A percentile compares a stretch with the other conserved stretches of the same genome.
phyloP scores from a whole-genome alignment of 2,113 vertebrate species.

The Condylura cristata region DNA sequence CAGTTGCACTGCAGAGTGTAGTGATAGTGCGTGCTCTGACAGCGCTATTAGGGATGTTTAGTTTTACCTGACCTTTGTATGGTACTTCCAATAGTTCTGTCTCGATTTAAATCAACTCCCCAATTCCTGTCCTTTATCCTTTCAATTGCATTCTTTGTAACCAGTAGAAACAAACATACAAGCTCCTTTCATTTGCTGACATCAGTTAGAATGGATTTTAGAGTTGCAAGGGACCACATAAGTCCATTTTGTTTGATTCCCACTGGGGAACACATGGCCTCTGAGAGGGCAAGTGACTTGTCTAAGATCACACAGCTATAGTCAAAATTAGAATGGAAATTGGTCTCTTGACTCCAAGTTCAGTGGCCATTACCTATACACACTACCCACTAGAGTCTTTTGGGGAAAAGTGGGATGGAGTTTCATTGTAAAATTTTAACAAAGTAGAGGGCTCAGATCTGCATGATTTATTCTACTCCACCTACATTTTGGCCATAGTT shows the following conservation, averaged over 20 bases:
- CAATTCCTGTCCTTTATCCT: constrained; percentile 38
- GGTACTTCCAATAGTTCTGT: constrained; percentile 19
- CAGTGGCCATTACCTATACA: not conserved
- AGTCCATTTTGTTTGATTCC: constrained; percentile 39
- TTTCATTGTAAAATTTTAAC: constrained; percentile 30
- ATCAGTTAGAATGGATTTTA: constrained; percentile 19
- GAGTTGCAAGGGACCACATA: not conserved
- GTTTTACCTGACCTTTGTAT: not conserved
- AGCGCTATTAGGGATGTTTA: constrained; percentile 27
- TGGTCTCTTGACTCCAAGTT: constrained; percentile 23
- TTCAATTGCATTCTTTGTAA: constrained; percentile 45
- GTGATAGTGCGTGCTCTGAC: not conserved
- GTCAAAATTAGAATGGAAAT: constrained; percentile 21
- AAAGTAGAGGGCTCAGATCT: not conserved
- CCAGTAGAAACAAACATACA: not conserved
- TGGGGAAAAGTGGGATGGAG: not conserved
- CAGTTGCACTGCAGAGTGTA: constrained; percentile 33
- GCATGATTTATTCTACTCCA: constrained; percentile 7
- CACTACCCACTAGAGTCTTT: not conserved
- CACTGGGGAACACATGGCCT: constrained; percentile 15
- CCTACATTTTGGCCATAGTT: constrained; percentile 45
- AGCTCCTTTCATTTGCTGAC: constrained; percentile 8
- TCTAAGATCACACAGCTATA: not conserved
- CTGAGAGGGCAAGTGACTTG: constrained; percentile 14
- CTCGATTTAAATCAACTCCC: constrained; percentile 41